Base-by-base conservation (phyloP, 2,113 vertebrate genomes). In the Antechinus stuartii region DNA sequence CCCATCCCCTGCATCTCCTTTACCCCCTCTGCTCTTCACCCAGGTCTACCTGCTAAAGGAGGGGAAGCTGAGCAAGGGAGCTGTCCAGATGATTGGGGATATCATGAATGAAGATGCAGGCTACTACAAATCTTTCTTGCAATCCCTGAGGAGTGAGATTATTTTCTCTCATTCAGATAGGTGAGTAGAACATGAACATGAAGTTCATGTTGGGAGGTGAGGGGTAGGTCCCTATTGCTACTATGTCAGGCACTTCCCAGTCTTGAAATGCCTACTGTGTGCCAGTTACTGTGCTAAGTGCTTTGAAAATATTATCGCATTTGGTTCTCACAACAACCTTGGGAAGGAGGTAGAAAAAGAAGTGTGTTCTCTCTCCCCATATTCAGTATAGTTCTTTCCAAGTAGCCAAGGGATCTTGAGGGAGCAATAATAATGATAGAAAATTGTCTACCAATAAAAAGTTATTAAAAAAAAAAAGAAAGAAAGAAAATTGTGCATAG, bases 11-110 rank as follows among this genome's bases (percentile, higher is more conserved):
- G 95, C 93, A 97, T 25, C 12, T 42, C 54, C 52, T 90, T 46
- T 76, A 91, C 49, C 52, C 90, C 84, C 47, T 46, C 35, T 76
- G 68, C 1, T 84, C 19, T 19, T 42, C n/a, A 22, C 19, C 1
- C 91, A 98, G 97, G 95, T 93, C 94, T 98, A 97, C 92, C 55
- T 98, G 97, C 54, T 97, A 8, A 98, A 98, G 55, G 95, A 97
- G 0, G 97, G 97, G 0, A 49, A 52, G 0, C 96, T 98, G 54
- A 98, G 98, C 92, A 46, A 3, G 14, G 98, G 95, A 54, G 98
- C 97, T 0, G 94, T 98, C 0, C 35, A 97, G 0, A 98, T 98
- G 98, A 98, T 98, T 0, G 96, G 97, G 0, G 98, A 98, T 53
- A 0, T 98, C 76, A 0, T 98, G 97, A 98, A 98, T 0, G 96